phyloP scores from a whole-genome alignment of 2,113 vertebrate genomes.

The Elephas maximus region DNA sequence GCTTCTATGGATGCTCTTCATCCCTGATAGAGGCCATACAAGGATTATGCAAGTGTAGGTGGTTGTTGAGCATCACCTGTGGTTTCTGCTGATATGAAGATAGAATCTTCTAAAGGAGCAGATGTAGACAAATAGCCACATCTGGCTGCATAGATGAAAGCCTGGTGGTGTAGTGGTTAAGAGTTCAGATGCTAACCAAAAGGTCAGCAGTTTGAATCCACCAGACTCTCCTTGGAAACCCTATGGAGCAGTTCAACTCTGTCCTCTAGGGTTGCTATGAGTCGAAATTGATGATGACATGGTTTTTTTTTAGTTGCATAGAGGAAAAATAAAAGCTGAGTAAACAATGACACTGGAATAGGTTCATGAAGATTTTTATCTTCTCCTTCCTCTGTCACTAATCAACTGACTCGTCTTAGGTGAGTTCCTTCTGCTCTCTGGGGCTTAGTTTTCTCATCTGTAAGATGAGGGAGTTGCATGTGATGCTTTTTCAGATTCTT shows the following conservation, averaged over 20 bases:
- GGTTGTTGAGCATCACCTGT: not conserved
- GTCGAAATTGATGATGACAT: too few relatives aligned
- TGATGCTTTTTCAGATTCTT: not conserved
- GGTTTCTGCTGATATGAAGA: not conserved
- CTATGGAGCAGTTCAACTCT: too few relatives aligned
- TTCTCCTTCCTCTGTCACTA: not conserved
- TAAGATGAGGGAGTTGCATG: not conserved
- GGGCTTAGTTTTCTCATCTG: slow-evolving; percentile 4
- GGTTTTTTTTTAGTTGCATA: not conserved
- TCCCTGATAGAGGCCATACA: not conserved
- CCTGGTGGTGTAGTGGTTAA: too few relatives aligned
- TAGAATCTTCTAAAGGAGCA: not conserved
- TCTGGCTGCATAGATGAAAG: not conserved
- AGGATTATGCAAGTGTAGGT: not conserved
- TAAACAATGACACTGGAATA: not conserved
- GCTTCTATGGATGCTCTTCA: not conserved
- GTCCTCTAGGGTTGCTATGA: too few relatives aligned
- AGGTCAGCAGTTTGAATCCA: too few relatives aligned
- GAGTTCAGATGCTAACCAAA: too few relatives aligned
- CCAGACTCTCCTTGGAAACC: too few relatives aligned
- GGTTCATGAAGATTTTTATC: not conserved
- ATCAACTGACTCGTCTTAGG: not conserved
- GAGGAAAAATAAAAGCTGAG: not conserved
- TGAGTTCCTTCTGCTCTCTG: not conserved
- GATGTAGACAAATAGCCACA: not conserved